Percentiles rank a stretch among this genome's conserved stretches.
phyloP scores from a whole-genome alignment of 2,888 invertebrate genomes.

The Bursaphelenchus okinawaensis region DNA sequence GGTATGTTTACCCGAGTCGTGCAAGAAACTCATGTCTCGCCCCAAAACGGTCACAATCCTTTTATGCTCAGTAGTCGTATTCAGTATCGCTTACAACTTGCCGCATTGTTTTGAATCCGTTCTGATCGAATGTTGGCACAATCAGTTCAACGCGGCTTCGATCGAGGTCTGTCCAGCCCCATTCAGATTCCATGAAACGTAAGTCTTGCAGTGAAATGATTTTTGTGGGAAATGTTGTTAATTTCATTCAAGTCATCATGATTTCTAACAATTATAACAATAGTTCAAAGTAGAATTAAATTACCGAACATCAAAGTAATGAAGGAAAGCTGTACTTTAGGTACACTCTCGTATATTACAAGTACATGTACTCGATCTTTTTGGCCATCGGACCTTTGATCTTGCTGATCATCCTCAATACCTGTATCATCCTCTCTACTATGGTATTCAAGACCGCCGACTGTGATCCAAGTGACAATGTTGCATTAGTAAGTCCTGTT shows the following conservation, averaged over 20 bases:
- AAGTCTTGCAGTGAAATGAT: constrained; percentile 12
- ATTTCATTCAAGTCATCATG: background rate
- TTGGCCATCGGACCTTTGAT: constrained; percentile 54
- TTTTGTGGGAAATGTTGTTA: background rate
- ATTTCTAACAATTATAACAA: background rate
- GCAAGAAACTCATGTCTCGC: constrained; percentile 28
- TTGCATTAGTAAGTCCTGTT: constrained; percentile 40
- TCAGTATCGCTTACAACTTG: constrained; percentile 51
- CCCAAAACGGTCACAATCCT: constrained; percentile 29
- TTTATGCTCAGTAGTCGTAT: constrained; percentile 37
- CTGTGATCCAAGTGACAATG: constrained; percentile 31
- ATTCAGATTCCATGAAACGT: constrained; percentile 43
- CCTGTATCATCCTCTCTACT: constrained; percentile 42
- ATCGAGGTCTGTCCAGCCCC: constrained; percentile 53
- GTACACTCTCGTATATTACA: constrained; percentile 49
- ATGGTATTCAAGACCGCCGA: constrained; percentile 27
- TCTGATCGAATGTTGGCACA: constrained; percentile 52
- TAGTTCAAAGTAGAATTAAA: too few species aligned
- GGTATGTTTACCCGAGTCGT: constrained; percentile 45
- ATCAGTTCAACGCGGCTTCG: constrained; percentile 31
- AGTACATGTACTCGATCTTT: constrained; percentile 44
- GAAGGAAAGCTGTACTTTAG: too few species aligned
- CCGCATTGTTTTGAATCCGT: constrained; percentile 53
- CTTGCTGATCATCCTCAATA: constrained; percentile 46
- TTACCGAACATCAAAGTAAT: background rate